phyloP scores from a whole-genome alignment of 2,113 vertebrate species.

The Rhinolophus ferrumequinum region DNA sequence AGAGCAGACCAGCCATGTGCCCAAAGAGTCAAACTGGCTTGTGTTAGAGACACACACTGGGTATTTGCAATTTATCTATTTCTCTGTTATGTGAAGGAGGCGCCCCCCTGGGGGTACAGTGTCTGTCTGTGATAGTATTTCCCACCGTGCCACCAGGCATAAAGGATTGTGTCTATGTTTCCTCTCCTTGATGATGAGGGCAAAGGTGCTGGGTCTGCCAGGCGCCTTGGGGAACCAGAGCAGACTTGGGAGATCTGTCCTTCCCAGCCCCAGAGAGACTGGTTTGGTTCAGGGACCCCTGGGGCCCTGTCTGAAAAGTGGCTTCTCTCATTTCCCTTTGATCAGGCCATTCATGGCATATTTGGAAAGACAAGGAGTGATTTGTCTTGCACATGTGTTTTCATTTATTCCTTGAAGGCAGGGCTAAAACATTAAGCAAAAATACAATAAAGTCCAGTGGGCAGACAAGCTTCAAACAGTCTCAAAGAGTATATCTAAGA shows the following conservation, averaged over 20 bases:
- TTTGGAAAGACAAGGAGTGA: constrained; percentile 78
- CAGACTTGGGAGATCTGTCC: constrained; percentile 50
- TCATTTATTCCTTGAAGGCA: constrained; percentile 68
- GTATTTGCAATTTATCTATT: background rate
- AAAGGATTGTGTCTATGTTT: constrained; percentile 6
- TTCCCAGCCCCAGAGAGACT: constrained; percentile 50
- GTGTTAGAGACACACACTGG: background rate
- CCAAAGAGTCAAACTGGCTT: background rate
- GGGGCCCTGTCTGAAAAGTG: constrained; percentile 68
- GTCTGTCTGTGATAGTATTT: background rate
- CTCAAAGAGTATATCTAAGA: background rate
- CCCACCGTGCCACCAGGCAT: constrained; percentile 26
- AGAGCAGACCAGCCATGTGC: background rate
- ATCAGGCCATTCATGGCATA: constrained; percentile 71
- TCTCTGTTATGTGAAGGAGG: background rate
- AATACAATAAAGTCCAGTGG: background rate
- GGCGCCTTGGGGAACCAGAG: constrained; percentile 9
- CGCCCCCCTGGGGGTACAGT: background rate
- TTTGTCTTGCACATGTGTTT: constrained; percentile 79
- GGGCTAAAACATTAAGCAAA: constrained; percentile 34
- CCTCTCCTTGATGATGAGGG: constrained; percentile 52
- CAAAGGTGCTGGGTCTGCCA: constrained; percentile 61
- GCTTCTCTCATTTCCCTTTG: constrained; percentile 74
- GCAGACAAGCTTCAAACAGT: constrained; percentile 21
- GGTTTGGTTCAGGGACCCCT: constrained; percentile 55